phyloP scores from a whole-genome alignment of 2,113 vertebrate species.

The Lophochroa leadbeateri region DNA sequence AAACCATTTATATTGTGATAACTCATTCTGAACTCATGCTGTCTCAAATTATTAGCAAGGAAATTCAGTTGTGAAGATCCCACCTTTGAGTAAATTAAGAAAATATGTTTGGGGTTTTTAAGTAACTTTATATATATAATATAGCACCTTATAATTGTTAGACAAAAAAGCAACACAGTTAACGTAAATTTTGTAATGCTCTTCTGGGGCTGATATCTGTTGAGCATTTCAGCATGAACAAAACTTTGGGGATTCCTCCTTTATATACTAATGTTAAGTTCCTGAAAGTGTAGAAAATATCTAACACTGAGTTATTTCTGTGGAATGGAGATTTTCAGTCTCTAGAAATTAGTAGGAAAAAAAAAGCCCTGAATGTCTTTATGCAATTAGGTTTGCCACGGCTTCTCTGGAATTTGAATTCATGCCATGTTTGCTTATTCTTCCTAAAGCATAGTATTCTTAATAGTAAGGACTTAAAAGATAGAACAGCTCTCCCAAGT shows the following conservation, averaged over 20 bases:
- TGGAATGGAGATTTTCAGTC: background rate
- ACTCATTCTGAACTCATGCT: background rate
- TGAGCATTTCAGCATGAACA: background rate
- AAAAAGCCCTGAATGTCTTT: background rate
- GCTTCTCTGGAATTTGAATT: background rate
- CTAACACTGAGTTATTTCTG: background rate
- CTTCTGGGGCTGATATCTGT: background rate
- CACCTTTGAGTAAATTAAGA: background rate
- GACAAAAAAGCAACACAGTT: background rate
- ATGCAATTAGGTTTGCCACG: background rate
- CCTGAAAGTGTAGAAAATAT: background rate
- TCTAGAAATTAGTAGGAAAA: background rate
- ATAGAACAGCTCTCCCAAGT: background rate
- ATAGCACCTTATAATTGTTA: background rate
- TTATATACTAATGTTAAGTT: background rate
- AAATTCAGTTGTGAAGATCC: background rate
- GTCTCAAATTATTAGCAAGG: background rate
- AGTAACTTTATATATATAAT: background rate
- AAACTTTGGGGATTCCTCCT: background rate
- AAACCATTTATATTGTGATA: background rate
- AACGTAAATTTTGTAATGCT: background rate
- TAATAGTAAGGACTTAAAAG: background rate
- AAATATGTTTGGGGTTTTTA: background rate
- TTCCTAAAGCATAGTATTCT: background rate
- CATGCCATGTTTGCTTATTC: background rate